Base-by-base conservation (phyloP, 2,888 invertebrate species). In the Oscheius sp. region DNA sequence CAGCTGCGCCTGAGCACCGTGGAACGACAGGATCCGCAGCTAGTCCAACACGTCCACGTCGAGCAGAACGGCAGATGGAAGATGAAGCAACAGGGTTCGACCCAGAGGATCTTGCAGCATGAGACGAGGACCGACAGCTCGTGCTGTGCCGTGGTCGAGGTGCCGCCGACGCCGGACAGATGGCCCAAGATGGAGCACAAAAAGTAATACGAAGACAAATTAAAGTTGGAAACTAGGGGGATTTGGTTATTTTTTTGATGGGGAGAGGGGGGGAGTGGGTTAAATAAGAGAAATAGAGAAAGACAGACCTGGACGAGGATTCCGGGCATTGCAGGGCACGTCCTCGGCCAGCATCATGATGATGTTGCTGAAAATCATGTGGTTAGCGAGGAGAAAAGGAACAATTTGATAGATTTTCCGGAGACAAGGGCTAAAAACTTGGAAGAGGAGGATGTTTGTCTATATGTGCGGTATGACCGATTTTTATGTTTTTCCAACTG, bases 321-420 rank as follows among this genome's bases (percentile, higher is more conserved):
- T 99, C 79, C 99, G 92, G 0, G 97, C 94, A 91, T 99, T 99
- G 89, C 99, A 99, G 0, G 99, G 98, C 96, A 99, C 98, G 89
- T 99, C 98, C 90, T 99, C 99, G 1, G 99, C 98, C 81, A 99
- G 93, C 99, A 99, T 99, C 73, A 99, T 90, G 81, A 99, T 98
- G 73, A 99, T 99, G 90, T 98, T 98, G 82, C 92, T 92, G 86
- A 70, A 70, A 75, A 50, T 51, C 21, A 21, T 21, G 21, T 21
- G 21, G 21, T 21, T 21, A 29, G 10, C n/a, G 33, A 32, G 21
- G 29, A 53, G 29, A 53, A 21, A 50, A 21, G 21, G 21, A 21
- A 21, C 0, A 21, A 21, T 21, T 21, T 21, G 21, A 21, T 21
- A 21, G 21, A 21, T 21, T 21, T 21, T 21, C 21, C 21, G 21